Conservation (phyloP, 2,113 vertebrate species). For the Steatornis caripensis region DNA sequence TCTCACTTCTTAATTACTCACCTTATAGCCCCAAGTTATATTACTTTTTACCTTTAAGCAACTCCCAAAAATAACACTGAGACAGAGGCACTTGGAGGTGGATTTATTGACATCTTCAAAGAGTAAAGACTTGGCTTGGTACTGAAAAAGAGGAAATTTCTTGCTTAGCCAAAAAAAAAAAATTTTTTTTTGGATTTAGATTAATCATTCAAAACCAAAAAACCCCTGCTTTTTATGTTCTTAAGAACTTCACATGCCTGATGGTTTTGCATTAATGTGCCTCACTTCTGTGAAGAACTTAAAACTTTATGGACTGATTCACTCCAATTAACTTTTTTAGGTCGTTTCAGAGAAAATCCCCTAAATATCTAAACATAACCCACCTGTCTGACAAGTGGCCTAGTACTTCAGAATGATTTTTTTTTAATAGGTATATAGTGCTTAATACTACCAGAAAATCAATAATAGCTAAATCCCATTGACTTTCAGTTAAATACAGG, state of each 20-base stretch:
- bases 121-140: neutral
- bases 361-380: neutral
- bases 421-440: rapidly evolving
- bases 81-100: neutral
- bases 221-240: neutral
- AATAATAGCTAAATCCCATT: neutral
- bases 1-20: slow-evolving; percentile 1
- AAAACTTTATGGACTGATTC: neutral
- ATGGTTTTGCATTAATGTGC: neutral
- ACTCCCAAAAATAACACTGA: neutral
- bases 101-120: slow-evolving; percentile 22
- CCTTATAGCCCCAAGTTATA: neutral
- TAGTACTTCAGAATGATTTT: neutral
- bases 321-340: neutral
- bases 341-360: neutral
- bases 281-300: neutral
- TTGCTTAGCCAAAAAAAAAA: neutral
- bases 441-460: neutral
- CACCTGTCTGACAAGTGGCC: neutral
- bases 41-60: slow-evolving; percentile 9
- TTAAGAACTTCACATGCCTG: neutral
- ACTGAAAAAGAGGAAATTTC: neutral
- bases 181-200: neutral
- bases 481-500: neutral
- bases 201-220: slow-evolving; percentile 24